phyloP scores from a whole-genome alignment of 2,797 vertebrate species.

The Rhinella marina region DNA sequence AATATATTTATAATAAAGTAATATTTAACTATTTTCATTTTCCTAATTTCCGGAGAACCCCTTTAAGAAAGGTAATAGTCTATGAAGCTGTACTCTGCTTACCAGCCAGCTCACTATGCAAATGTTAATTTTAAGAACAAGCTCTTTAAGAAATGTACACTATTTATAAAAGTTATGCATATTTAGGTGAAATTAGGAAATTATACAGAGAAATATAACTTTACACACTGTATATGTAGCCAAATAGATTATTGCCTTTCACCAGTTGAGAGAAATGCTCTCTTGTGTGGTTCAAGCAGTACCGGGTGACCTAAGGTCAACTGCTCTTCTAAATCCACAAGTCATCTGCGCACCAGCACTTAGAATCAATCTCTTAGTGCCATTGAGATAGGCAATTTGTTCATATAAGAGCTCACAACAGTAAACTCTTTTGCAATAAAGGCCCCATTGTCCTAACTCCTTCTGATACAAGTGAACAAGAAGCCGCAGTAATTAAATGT shows the following conservation, averaged over 20 bases:
- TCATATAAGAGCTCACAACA: constrained; percentile 31
- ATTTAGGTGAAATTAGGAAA: not conserved
- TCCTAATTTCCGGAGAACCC: too few relatives aligned
- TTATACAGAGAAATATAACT: not conserved
- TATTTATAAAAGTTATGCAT: not conserved
- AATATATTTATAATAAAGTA: too few relatives aligned
- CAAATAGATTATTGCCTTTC: constrained; percentile 42
- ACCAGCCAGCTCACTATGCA: not conserved
- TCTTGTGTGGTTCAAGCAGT: constrained; percentile 30
- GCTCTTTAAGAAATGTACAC: not conserved
- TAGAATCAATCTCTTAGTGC: constrained; percentile 22
- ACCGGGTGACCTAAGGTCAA: constrained; percentile 47
- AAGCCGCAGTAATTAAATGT: constrained; percentile 46
- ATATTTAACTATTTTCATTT: too few relatives aligned
- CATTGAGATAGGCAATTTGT: constrained; percentile 37
- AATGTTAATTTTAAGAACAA: not conserved
- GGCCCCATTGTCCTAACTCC: constrained; percentile 19
- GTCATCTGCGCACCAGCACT: constrained; percentile 40
- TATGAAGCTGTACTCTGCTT: not conserved
- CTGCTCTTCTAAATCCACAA: constrained; percentile 36
- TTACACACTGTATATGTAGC: not conserved
- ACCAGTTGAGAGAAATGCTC: constrained; percentile 40
- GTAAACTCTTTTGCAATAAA: constrained; percentile 30
- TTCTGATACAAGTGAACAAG: constrained; percentile 25
- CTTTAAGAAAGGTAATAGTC: not conserved